Base-by-base conservation (phyloP, 2,888 invertebrate species). In the Tolmerus cingulatus region DNA sequence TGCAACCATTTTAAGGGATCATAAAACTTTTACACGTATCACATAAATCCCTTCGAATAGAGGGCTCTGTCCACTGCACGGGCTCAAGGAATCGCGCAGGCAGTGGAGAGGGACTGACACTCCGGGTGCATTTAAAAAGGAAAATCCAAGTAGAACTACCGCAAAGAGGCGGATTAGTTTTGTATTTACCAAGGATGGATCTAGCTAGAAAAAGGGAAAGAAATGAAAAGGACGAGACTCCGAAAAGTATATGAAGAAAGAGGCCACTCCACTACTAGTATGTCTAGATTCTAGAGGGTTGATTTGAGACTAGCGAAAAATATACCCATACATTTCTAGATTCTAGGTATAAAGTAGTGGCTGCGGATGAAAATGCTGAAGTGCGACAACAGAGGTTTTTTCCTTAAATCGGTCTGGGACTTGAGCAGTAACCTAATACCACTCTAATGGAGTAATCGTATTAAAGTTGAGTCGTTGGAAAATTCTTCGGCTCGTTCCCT, bases 371-470 rank as follows among this genome's bases (percentile, higher is more conserved):
- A 84, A 40, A 23, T n/a, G 74, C 66, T 40, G 16, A 66, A 66
- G 57, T 84, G 66, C 66, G 84, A 84, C 66, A 84, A 82, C 66
- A 57, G 82, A 57, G 82, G 74, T 66, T 81, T 81, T 34, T 23
- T 74, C 66, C 74, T 27, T 19, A 79, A 84, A 84, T 40, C 51
- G 81, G 55, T 34, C 81, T 34, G 9, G 55, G 55, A 81, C 30
- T 57, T 43, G 16, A 43, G 37, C 66, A 84, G 84, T 84, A 84
- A 84, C 40, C 74, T 84, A 84, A 84, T 84, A 84, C 84, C 27
- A 23, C 74, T 43, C 84, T 84, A 74, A 74, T 66, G 84, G 84
- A 84, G 74, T 43, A 84, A 66, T 66, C 66, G 84, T 74, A 84
- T 74, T 84, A 84, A 46, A 40, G 84, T 74, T 30, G 84, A 84